These are phyloP conservation scores for Lathamus discolor DNA, from an alignment of 2,113 vertebrate species.

Conservation along the genomic window DNA sequence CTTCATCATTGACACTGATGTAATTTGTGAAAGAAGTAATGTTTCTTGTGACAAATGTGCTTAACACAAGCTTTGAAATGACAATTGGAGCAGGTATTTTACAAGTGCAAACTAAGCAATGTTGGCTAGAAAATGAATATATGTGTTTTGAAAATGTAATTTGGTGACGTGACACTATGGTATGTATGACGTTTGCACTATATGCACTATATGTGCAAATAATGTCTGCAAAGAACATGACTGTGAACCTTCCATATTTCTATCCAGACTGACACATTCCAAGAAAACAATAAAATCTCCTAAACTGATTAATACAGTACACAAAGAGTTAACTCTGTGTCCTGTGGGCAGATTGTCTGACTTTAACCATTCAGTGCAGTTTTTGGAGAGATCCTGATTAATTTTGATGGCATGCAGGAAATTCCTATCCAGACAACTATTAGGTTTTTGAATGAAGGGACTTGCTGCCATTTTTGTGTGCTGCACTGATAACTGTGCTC, in stretches of 20 bases:
- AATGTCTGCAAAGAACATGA: neutral
- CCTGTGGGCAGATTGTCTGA: slow-evolving; percentile 19
- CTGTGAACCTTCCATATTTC: neutral
- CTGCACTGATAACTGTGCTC: neutral
- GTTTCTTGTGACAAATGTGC: neutral
- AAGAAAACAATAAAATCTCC: neutral
- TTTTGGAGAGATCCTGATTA: slow-evolving; percentile 45
- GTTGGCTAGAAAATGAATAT: neutral
- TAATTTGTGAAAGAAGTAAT: neutral
- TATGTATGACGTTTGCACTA: neutral
- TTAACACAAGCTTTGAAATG: neutral
- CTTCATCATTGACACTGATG: neutral
- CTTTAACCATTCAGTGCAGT: slow-evolving; percentile 26
- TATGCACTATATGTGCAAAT: neutral
- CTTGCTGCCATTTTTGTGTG: neutral
- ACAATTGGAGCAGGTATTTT: neutral
- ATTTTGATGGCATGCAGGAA: slow-evolving; percentile 44
- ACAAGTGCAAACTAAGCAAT: neutral
- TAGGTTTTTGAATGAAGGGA: slow-evolving; percentile 21
- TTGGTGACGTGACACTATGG: neutral
- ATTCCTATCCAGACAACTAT: neutral
- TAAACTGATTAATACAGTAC: neutral
- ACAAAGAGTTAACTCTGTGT: neutral
- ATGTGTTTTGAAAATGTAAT: neutral
- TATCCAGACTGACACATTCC: neutral